Base-by-base conservation (phyloP, 2,888 invertebrate genomes). In the Melipona beecheii region DNA sequence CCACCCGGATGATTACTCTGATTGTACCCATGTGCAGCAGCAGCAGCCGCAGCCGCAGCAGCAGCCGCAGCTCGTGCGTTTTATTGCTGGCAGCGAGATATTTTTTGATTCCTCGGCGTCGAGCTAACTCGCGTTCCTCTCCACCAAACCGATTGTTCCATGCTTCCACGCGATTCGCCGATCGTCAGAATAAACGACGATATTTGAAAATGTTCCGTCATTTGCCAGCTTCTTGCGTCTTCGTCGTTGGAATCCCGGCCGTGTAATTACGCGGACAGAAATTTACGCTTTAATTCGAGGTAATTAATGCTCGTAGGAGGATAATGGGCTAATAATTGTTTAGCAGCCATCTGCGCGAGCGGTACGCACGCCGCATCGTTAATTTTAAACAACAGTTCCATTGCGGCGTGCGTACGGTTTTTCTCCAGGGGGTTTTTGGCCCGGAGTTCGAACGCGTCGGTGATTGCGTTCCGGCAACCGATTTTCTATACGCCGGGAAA, bases 241-340 rank as follows among this genome's bases (percentile, higher is more conserved):
- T 73, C 69, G 65, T 70, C 43, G 13, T 49, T 75, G 58, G 62
- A 50, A 52, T n/a, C 15, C 31, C 4, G 50, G 64, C 64, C 64
- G 11, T 65, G 56, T 78, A 78, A 83, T 84, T 83, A 83, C 65
- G 15, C 49, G 17, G 58, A 4, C 60, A 52, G 27, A n/a, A 72
- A 78, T 76, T 83, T 72, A 73, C 62, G 58, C 75, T 70, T 78
- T 60, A 79, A 83, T 78, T 43, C 68, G 36, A 24, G 54, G 69
- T 73, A 78, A 83, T 84, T 83, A 84, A 83, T 66, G 72, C 24
- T 31, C 58, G 69, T 70, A 65, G n/a, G 52, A 65, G n/a, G 52
- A 49, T 83, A 84, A 84, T 71, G 74, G 77, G 77, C 66, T 84
- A 75, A 78, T 84, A 84, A 84, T 84, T 83, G 84, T 84, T 84